These are phyloP conservation scores for Cyprinodon brontotheroides DNA, from an alignment of 2,113 vertebrate species.

Conservation along the genomic window DNA sequence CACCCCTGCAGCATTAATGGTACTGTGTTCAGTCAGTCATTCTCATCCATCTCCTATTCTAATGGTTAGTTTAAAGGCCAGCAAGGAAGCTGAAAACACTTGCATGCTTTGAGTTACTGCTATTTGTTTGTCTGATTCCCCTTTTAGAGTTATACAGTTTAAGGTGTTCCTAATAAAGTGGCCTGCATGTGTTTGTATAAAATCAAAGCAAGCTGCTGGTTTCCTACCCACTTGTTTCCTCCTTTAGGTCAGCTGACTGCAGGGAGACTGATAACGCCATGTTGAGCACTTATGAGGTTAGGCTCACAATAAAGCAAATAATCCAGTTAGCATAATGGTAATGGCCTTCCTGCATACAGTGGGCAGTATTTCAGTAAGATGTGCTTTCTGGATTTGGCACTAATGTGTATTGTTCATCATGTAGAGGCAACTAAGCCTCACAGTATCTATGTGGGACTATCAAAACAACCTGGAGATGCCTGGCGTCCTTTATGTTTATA, in stretches of 20 bases:
- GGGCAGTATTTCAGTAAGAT: constrained; percentile 50
- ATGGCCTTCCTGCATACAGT: constrained; percentile 52
- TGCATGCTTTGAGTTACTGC: too few species aligned
- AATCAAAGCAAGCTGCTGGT: constrained; percentile 60
- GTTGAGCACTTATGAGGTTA: constrained; percentile 59
- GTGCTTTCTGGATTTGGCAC: constrained; percentile 18
- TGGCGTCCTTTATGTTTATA: constrained; percentile 65
- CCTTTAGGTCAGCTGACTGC: constrained; percentile 66
- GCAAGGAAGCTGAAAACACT: too few species aligned
- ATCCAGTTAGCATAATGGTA: constrained; percentile 76
- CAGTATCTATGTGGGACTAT: constrained; percentile 51
- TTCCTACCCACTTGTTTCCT: constrained; percentile 47
- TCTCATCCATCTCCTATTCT: too few species aligned
- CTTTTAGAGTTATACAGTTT: too few species aligned
- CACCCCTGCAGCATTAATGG: too few species aligned
- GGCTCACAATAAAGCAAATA: constrained; percentile 67
- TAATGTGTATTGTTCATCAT: constrained; percentile 35
- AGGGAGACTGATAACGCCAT: constrained; percentile 58
- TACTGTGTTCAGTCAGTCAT: too few species aligned
- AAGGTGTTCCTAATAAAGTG: too few species aligned
- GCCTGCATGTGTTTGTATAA: not conserved
- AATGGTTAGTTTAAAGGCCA: too few species aligned
- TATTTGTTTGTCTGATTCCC: too few species aligned
- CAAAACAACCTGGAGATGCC: constrained; percentile 51
- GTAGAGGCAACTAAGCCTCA: constrained; percentile 30